Conservation (phyloP, 2,797 vertebrate species). For the Loris lydekkerianus region DNA sequence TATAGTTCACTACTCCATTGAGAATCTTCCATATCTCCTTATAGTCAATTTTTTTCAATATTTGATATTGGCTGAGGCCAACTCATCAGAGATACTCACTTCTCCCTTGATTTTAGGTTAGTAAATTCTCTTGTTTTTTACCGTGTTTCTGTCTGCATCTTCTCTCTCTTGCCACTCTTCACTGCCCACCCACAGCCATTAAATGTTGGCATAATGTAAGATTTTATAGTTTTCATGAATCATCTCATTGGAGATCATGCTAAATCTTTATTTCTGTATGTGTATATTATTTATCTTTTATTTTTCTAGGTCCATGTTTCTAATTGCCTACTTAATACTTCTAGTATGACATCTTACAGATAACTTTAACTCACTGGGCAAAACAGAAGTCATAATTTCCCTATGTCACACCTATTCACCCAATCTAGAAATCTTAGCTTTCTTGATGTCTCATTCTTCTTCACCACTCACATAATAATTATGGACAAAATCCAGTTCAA, state of each 20-base stretch:
- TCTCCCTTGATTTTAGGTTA: background rate
- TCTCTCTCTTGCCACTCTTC: background rate
- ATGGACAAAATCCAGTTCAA: background rate
- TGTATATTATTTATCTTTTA: background rate
- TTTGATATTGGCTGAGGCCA: background rate
- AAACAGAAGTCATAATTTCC: background rate
- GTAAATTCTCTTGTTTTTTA: background rate
- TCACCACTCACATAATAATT: background rate
- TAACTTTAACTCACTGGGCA: background rate
- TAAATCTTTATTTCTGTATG: background rate
- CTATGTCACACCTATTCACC: background rate
- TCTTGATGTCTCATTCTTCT: background rate
- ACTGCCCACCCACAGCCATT: background rate
- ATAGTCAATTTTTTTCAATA: background rate
- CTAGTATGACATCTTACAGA: background rate
- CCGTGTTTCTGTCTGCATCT: background rate
- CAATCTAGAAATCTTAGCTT: constrained; percentile 25
- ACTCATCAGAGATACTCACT: background rate
- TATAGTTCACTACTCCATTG: background rate
- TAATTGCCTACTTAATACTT: background rate
- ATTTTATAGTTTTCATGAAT: background rate
- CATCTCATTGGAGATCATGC: background rate
- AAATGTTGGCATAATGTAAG: constrained; percentile 6
- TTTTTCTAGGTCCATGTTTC: background rate
- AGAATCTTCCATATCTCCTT: background rate